Conservation (phyloP, 2,888 invertebrate genomes). For the Bellardia pandia region DNA sequence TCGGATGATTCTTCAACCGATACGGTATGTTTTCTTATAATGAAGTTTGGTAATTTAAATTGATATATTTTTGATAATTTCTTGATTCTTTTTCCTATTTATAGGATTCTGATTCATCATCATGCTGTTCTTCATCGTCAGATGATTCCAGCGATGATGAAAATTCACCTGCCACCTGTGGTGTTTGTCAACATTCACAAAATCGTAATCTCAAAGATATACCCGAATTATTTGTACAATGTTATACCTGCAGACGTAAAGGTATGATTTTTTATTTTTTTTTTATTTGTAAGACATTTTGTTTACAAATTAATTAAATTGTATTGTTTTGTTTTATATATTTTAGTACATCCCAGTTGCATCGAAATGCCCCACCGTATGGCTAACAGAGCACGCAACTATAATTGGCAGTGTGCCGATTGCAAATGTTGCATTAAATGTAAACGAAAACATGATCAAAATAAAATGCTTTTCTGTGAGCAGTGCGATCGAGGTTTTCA, state of each 20-base stretch:
- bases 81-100: neutral
- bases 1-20: slow-evolving; percentile 73
- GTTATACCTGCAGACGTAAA: slow-evolving; percentile 86
- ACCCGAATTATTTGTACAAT: slow-evolving; percentile 87
- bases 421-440: slow-evolving; percentile 96
- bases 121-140: slow-evolving; percentile 53
- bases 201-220: slow-evolving; percentile 86
- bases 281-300: neutral
- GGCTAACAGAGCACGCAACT: slow-evolving; percentile 92
- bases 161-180: slow-evolving; percentile 84
- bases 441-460: slow-evolving; percentile 91
- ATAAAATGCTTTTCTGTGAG: slow-evolving; percentile 97
- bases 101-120: slow-evolving; percentile 70
- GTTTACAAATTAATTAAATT: neutral
- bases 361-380: slow-evolving; percentile 93
- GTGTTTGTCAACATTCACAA: slow-evolving; percentile 86
- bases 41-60: neutral
- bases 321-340: slow-evolving; percentile 27
- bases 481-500: slow-evolving; percentile 97
- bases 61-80: neutral
- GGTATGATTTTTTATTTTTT: slow-evolving; percentile 82
- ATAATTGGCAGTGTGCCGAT: slow-evolving; percentile 97
- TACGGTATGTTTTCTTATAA: slow-evolving; percentile 74
- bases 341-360: slow-evolving; percentile 93
- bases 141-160: slow-evolving; percentile 76